phyloP scores from a whole-genome alignment of 2,888 invertebrate species.

The Linyphia triangularis region DNA sequence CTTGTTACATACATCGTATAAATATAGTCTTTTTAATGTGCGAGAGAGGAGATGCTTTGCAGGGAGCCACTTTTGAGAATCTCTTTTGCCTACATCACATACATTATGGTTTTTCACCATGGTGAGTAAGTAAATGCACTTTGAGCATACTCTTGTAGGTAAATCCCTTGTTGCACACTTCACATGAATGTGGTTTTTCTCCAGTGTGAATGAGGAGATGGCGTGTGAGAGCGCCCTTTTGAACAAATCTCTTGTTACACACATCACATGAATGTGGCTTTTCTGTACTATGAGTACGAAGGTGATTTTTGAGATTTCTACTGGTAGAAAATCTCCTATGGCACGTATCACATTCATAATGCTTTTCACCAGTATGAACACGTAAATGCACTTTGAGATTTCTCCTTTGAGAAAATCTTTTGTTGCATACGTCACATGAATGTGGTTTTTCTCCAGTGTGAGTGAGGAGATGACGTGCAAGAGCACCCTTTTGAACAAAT shows the following conservation, averaged over 20 bases:
- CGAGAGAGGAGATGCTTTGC: not conserved
- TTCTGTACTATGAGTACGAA: not conserved
- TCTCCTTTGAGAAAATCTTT: not conserved
- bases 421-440: not conserved
- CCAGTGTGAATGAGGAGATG: slow-evolving; percentile 9
- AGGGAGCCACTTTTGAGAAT: not conserved
- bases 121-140: not conserved
- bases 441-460: slow-evolving; percentile 4
- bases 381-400: not conserved
- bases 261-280: not conserved
- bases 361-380: not conserved
- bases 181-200: not conserved
- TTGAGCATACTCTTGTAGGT: not conserved
- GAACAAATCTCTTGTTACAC: not conserved
- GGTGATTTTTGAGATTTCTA: too few species aligned
- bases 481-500: not conserved
- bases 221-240: not conserved
- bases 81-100: not conserved
- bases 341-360: not conserved
- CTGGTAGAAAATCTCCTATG: not conserved
- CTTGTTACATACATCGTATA: not conserved
- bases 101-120: not conserved
- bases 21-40: not conserved
- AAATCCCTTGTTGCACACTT: not conserved
- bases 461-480: not conserved